Evolutionary conservation across 1,140 invertebrate genomes (phyloP), one percentile per base, ranked within the genome.

Genomic region (Gonatopus flavifemur): DNA sequence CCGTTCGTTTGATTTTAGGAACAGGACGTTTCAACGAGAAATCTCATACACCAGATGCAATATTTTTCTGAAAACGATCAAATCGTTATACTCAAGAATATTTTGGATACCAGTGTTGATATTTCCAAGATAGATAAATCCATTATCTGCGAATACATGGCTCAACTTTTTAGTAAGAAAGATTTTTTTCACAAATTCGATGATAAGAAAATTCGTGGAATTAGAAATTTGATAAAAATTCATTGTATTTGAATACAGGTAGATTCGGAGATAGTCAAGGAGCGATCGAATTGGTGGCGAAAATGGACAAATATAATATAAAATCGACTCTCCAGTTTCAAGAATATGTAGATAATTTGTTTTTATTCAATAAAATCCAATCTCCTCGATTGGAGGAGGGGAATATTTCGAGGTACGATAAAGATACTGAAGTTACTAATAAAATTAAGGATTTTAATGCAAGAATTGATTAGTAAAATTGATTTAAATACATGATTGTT

Each of bases 111-210:
- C 37, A 64, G 62, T 8, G 62, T 60, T 18, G 64, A 74, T 13
- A 22, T 77, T 0, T 36, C 71, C 15, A 54, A 66, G 30, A 37
- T 79, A 3, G 47, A 80, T 49, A 49, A 66, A 8, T 49, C 65
- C 12, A 59, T 68, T 9, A 62, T 84, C 24, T 81, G 80, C 53
- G 64, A 78, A 6, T 54, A 72, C 43, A 77, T 83, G 3, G 50
- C 84, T 53, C 69, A 76, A 49, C 67, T 79, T 38, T 77, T 79
- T 37, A 70, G 82, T 83, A 62, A 81, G 81, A 77, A 53, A 37
- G 52, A 31, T 22, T 32, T 21, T 47, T 36, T 39, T 55, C 18
- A 10, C 39, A 39, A 20, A 31, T n/a, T n/a, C n/a, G 21, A 36
- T 41, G 6, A 38, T 35, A 19, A 33, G 15, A 16, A 40, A 32